Base-by-base conservation (phyloP, 2,888 invertebrate genomes). In the Carabus problematicus region DNA sequence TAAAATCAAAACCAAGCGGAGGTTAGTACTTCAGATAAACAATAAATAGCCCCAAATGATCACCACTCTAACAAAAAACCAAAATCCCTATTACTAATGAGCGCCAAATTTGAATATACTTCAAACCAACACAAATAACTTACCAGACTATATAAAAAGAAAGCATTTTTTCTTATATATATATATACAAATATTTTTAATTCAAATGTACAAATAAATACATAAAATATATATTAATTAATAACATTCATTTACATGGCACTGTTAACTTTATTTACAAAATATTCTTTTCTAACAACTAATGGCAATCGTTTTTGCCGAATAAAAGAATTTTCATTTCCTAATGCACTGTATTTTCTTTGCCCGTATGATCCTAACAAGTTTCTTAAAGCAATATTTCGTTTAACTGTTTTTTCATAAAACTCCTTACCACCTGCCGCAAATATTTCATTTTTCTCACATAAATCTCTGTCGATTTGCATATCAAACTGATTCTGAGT, bases 401-500 rank as follows among this genome's bases (percentile, higher is more conserved):
- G 87, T 74, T 88, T 82, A 45, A 92, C 77, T 29, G 88, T 78
- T 82, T 92, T 93, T 29, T 87, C 85, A 78, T 94, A 95, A 82
- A 87, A 95, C 78, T 90, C 89, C 40, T 88, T 82, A 2, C 93
- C 95, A 56, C 93, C 92, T 77, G 89, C 85, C 8, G 89, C 81
- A 78, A 89, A 92, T 52, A 88, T 84, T 47, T 83, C 80, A 47
- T 88, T 88, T 67, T 89, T 77, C 40, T 84, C 79, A 72, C 86
- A 85, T 16, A 94, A 81, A 71, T 83, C 80, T 64, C 85, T 81
- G 78, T 95, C 94, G 16, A 87, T 85, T 9, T 82, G 73, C 8
- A 82, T 80, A 78, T 94, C 94, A 77, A 84, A 87, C 73, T 84
- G 76, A 18, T 88, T 83, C 77, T 88, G 88, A 9, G 88, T 85